These are phyloP conservation scores for Hippocampus abdominalis DNA, from an alignment of 2,113 vertebrate species.

Conservation along the genomic window DNA sequence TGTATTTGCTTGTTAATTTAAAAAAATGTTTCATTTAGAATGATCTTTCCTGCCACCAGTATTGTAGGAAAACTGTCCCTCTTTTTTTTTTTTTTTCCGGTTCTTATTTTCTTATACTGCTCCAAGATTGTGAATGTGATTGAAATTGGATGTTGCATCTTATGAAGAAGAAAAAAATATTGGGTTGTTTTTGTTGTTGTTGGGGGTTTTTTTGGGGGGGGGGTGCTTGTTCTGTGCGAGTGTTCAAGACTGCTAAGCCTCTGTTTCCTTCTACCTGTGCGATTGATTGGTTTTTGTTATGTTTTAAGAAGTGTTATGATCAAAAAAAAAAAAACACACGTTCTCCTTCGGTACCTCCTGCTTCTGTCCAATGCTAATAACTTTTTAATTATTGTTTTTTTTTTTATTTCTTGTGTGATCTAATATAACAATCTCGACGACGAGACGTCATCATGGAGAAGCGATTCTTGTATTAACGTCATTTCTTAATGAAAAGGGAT, in stretches of 20 bases:
- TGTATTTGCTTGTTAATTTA: conserved; percentile 81
- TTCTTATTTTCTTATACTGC: conserved; percentile 60
- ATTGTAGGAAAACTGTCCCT: conserved; percentile 73
- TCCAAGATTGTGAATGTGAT: conserved; percentile 78
- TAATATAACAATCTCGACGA: conserved; percentile 90
- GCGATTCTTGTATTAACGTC: conserved; percentile 97
- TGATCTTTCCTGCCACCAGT: conserved; percentile 63
- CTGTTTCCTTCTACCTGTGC: conserved; percentile 74
- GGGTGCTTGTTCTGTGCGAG: conserved; percentile 69
- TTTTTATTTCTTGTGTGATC: conserved; percentile 89
- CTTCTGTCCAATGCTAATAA: conserved; percentile 82
- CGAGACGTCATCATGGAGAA: conserved; percentile 82
- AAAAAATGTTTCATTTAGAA: conserved; percentile 64
- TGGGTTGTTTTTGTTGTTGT: conserved; percentile 45
- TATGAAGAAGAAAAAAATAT: conserved; percentile 70
- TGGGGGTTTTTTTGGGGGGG: neutral
- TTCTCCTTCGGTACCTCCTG: conserved; percentile 77
- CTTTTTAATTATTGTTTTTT: conserved; percentile 91
- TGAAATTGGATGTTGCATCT: conserved; percentile 85
- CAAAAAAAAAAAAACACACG: conserved; percentile 41
- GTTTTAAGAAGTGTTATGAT: conserved; percentile 72
- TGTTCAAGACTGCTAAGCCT: conserved; percentile 80
- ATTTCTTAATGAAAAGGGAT: conserved; percentile 99
- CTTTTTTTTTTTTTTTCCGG: conserved; percentile 65
- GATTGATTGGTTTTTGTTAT: conserved; percentile 74